phyloP scores from a whole-genome alignment of 2,888 invertebrate species.

The Dimorphilus gyrociliatus region DNA sequence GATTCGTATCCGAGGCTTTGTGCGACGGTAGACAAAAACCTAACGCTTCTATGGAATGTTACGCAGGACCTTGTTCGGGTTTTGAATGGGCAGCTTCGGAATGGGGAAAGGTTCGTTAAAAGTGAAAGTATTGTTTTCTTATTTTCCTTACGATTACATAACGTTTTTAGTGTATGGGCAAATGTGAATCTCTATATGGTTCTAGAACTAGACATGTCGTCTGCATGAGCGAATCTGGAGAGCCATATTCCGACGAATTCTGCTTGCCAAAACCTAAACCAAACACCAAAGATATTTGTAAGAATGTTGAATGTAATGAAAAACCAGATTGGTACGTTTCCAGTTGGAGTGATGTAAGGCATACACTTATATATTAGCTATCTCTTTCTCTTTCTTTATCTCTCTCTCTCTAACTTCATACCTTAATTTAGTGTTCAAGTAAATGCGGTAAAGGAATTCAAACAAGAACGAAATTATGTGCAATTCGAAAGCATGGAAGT shows the following conservation, averaged over 20 bases:
- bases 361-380: too few species aligned
- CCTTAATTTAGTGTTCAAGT: conserved; percentile 22
- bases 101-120: conserved; percentile 74
- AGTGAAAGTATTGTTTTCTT: too few species aligned
- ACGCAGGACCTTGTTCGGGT: conserved; percentile 60
- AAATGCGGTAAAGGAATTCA: conserved; percentile 28
- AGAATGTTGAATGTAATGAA: conserved; percentile 1
- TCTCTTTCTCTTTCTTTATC: too few species aligned
- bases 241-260: conserved; percentile 5
- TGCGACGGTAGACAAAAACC: conserved; percentile 5
- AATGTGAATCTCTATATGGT: conserved; percentile 4
- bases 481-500: conserved; percentile 15
- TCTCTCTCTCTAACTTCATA: too few species aligned
- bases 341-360: conserved; percentile 73
- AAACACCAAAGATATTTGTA: conserved; percentile 5
- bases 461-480: conserved; percentile 24
- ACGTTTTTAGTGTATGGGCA: conserved; percentile 7
- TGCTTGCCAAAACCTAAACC: conserved; percentile 9
- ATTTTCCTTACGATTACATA: too few species aligned
- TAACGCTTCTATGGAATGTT: conserved; percentile 13
- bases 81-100: conserved; percentile 73
- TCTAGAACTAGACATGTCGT: conserved; percentile 10
- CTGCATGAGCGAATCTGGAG: conserved; percentile 8
- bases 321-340: conserved; percentile 40
- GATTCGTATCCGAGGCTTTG: background rate